Base-by-base conservation (phyloP, 2,113 vertebrate species). In the Irena cyanogastra region DNA sequence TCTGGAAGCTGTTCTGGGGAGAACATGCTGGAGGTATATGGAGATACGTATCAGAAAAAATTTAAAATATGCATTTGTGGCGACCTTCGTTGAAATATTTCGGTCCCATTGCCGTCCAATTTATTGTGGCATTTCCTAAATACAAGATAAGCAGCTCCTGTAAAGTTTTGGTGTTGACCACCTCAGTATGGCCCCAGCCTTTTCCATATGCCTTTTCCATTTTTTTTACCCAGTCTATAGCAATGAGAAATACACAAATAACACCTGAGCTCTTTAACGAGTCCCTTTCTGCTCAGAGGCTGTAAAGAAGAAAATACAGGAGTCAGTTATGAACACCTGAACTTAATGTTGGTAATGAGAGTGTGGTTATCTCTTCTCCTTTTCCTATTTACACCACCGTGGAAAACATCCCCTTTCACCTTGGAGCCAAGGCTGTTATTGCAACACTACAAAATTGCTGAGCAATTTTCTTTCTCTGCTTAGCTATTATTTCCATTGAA, bases 401-500 rank as follows among this genome's bases (percentile, higher is more conserved):
- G 39, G 45, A 82, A 84, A 89, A 54, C 21, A 61, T 37, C 19
- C 18, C 28, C 45, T 92, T 91, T 59, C 71, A 52, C 52, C 44
- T 66, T 31, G 16, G 47, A 88, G 10, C 31, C 37, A 66, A 90
- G 68, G 39, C 61, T 83, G 19, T n/a, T 79, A 45, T 33, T 78
- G 18, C 44, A 84, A 61, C 45, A 53, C 60, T 53, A 63, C 18
- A 87, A 84, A 89, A 85, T 39, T 79, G 33, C 45, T 45, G 39
- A 84, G 31, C 68, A 72, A 56, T 87, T 88, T 82, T 74, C 60
- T 82, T 76, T 83, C 57, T 82, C 66, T 82, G 23, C 16, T 71
- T 79, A 87, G 41, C 28, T 83, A 37, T 60, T 42, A 71, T 21
- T 96, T 90, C 68, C 41, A 50, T 47, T 2, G 7, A 71, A 70